Base-by-base conservation (phyloP, 92 coral and sea anemone species). In the Micromussa lordhowensis region DNA sequence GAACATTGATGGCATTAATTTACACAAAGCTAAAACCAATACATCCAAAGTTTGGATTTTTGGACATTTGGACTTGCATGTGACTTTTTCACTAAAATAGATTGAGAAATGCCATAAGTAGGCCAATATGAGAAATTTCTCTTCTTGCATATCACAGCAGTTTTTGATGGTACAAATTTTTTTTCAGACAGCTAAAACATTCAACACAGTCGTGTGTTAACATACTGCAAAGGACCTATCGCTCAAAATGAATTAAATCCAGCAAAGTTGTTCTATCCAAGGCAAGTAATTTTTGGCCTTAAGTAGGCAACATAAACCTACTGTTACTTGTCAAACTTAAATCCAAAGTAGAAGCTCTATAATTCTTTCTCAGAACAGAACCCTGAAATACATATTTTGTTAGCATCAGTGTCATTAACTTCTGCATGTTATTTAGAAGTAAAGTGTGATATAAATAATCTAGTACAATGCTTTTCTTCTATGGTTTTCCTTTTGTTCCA, bases 381-480 rank as follows among this genome's bases (percentile, higher is more conserved):
- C 76, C 76, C 21, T 71, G 44, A 71, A 71, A 32, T 71, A 71
- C 21, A 71, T 21, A 15, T 35, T 71, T 19, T 72, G 51, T 8
- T 44, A 34, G 77, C 24, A 35, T 73, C 14, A 19, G 26, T 19
- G 18, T 71, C 48, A 31, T 32, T 71, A 18, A 32, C 51, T 73
- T 15, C 77, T 30, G 26, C 17, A 36, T 72, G 51, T 11, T 38
- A 73, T 36, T 72, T 18, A 26, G 36, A 34, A 53, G 14, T 17
- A 49, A 73, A 16, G 2, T 73, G 78, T 59, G 71, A 35, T 54
- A 84, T 61, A 84, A 74, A 83, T 83, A 83, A 72, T 28, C 78
- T 83, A 72, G 72, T 72, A 55, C 70, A 1, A 49, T 53, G 86
- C 31, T 55, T 73, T 74, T 71, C 26, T 34, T 35, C 24, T 36